Conservation (phyloP, 2,113 vertebrate species). For the Zapornia atra region DNA sequence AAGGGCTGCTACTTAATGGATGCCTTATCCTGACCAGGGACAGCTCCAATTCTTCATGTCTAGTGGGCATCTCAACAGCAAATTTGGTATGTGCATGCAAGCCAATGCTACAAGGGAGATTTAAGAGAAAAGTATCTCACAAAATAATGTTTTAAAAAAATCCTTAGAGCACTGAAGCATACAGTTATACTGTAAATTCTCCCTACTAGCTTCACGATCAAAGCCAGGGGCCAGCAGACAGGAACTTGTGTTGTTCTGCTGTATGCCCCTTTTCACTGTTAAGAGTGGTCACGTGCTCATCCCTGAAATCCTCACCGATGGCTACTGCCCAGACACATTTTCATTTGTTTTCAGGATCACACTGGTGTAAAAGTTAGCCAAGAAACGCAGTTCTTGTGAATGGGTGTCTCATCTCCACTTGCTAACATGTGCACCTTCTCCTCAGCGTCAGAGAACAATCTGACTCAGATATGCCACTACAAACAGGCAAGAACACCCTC, state of each 20-base stretch:
- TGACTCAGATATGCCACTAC: neutral
- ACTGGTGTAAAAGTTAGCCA: neutral
- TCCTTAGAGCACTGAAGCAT: neutral
- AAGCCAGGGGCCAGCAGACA: neutral
- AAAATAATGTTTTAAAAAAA: neutral
- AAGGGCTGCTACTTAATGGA: neutral
- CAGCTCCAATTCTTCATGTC: neutral
- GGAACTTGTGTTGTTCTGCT: neutral
- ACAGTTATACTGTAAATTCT: neutral
- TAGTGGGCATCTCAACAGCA: neutral
- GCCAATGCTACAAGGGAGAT: neutral
- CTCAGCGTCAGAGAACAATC: neutral
- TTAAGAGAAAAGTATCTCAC: neutral
- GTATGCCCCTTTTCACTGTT: neutral
- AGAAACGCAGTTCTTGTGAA: neutral
- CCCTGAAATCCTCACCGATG: neutral
- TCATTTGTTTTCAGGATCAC: neutral
- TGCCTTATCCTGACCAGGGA: neutral
- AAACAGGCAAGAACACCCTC: neutral
- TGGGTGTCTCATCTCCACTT: neutral
- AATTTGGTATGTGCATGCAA: neutral
- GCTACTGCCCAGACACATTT: neutral
- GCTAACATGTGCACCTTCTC: neutral
- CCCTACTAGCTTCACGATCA: neutral
- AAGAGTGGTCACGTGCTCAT: neutral